A percentile compares a stretch with the other conserved stretches of the same genome.
Evolutionary conservation across 2,797 vertebrate genomes (phyloP).

Genomic region (Cyclopterus lumpus): DNA sequence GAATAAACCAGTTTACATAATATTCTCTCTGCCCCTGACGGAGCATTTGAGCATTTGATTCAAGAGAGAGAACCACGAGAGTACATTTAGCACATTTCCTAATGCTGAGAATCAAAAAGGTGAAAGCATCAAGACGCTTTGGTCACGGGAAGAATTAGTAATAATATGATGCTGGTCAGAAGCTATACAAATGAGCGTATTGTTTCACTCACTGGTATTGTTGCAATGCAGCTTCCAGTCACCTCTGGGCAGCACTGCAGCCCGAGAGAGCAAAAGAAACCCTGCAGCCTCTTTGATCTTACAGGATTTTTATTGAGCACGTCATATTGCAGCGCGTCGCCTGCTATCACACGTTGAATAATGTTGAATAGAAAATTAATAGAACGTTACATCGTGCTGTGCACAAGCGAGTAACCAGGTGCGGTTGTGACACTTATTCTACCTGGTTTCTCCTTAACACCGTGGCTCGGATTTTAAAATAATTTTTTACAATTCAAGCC

Average conservation of each 20-base stretch:
- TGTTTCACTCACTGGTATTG: neutral
- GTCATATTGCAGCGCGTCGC: too few species aligned
- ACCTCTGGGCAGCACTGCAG: neutral
- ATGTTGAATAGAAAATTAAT: too few species aligned
- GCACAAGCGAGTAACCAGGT: too few species aligned
- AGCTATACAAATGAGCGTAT: neutral
- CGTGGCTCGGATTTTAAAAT: too few species aligned
- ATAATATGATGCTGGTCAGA: neutral
- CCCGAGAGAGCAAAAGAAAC: neutral
- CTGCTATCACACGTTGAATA: too few species aligned
- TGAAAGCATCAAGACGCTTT: conserved; percentile 1
- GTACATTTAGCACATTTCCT: neutral
- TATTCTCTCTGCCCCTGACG: conserved; percentile 13
- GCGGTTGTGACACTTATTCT: too few species aligned
- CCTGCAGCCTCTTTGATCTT: too few species aligned
- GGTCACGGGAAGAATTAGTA: neutral
- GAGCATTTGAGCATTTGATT: conserved; percentile 3
- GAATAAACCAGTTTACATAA: conserved; percentile 44
- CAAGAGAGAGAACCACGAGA: neutral
- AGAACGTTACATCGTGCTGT: neutral
- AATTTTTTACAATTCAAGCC: too few species aligned
- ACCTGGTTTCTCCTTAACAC: too few species aligned
- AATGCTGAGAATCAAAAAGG: neutral
- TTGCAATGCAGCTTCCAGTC: neutral
- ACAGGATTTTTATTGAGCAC: too few species aligned